Base-by-base conservation (phyloP, 2,113 vertebrate species). In the Stegostoma tigrinum region DNA sequence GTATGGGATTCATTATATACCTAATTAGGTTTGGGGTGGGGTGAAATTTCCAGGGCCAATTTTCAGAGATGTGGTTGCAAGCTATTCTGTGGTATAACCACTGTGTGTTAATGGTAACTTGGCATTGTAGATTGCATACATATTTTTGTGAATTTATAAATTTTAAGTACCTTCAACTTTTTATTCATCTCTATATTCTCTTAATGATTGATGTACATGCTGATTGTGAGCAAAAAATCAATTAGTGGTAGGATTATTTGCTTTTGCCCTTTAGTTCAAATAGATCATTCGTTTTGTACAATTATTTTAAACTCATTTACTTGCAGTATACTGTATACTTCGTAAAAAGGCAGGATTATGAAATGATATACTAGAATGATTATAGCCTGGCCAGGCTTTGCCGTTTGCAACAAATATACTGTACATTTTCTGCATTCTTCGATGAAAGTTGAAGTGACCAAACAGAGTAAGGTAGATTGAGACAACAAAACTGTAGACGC, bases 1-100 rank as follows among this genome's bases (percentile, higher is more conserved):
- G 48, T 48, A 72, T 95, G 93, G 67, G 42, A 95, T 95, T 95
- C 67, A 95, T 95, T 95, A 30, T 45, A 70, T 19, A 72, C 67
- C 15, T 95, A 95, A 95, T 72, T 95, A 72, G 45, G 27, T 42
- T 23, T 72, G 48, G 48, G 48, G 48, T 72, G 94, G 42, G 94
- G 67, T 14, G 7, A 48, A 12, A 52, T 75, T 72, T 95, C 67
- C 67, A 72, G 94, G 94, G 94, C 94, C 27, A 72, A 72, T 95
- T 95, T 72, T 95, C 67, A 70, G 89, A 72, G 34, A 48, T 45
- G 45, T 27, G 34, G 21, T 52, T 48, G 17, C 68, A 72, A 38
- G 52, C 12, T 14, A 4, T 72, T 95, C 67, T 95, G 66, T 95
- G 30, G 67, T 45, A 75, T 34, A 66, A 91, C 61, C 30, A 66